phyloP scores from a whole-genome alignment of 1,140 invertebrate species.

The Heliconius himera region DNA sequence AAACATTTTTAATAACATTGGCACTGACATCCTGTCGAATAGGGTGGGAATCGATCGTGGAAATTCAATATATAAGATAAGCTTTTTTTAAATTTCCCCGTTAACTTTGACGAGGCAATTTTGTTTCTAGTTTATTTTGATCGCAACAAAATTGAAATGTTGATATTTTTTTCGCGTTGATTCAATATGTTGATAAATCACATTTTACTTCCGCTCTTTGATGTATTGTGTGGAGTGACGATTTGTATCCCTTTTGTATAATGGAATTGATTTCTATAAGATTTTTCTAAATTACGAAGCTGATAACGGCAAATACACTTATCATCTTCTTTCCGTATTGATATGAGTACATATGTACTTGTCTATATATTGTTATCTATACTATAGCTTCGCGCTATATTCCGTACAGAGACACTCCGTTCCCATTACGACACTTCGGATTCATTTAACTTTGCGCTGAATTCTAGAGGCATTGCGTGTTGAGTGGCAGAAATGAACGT shows the following conservation, averaged over 20 bases:
- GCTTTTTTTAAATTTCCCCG: neutral
- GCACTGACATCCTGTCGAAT: too few species aligned
- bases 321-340: too few species aligned
- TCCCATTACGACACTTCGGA: too few species aligned
- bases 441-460: too few species aligned
- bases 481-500: too few species aligned
- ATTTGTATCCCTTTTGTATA: neutral
- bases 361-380: too few species aligned
- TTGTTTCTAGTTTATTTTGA: slow-evolving; percentile 8
- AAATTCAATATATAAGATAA: neutral
- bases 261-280: neutral
- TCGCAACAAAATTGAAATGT: neutral
- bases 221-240: neutral
- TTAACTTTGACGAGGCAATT: neutral
- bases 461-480: too few species aligned
- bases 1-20: too few species aligned
- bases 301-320: neutral
- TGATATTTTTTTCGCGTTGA: neutral
- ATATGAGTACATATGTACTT: too few species aligned
- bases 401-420: too few species aligned
- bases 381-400: too few species aligned
- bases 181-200: slow-evolving; percentile 6
- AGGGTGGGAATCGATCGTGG: neutral
- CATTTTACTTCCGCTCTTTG: neutral
- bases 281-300: neutral